Evolutionary conservation across 2,797 vertebrate genomes (phyloP), one percentile per base, ranked within the genome.

Genomic region (Steatocranus sp.): DNA sequence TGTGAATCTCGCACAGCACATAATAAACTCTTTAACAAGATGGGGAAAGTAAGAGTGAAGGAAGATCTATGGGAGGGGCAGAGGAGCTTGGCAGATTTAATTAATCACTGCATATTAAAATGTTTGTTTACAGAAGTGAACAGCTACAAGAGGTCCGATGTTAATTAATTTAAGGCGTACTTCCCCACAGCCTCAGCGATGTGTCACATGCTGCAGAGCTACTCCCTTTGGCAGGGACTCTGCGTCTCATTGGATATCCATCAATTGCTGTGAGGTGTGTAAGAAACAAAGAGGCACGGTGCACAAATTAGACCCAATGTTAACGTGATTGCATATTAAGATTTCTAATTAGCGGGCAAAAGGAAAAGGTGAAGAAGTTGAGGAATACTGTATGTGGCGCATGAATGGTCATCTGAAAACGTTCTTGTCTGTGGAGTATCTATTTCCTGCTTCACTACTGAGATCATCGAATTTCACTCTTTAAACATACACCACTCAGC

Each of bases 91-190:
- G 97, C 98, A 99, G 97, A 98, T 98, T 97, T 97, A 99, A 99
- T 99, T 99, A 99, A 99, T 99, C 98, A 98, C 97, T 92, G 96
- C 97, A 97, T 98, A 99, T 99, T 99, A 99, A 98, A 99, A 98
- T 99, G 98, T 99, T 99, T 99, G 98, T 99, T 99, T 99, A 98
- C 98, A 98, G 97, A 98, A 98, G 97, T 98, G 98, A 99, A 97
- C 97, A 97, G 97, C 95, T 98, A 97, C 97, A 97, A 95, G 97
- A 98, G 98, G 97, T 98, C 97, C 97, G 97, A 97, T 98, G 97
- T 98, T 98, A 99, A 99, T 99, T 99, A 98, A 99, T 99, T 98
- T 97, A 96, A 98, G 97, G 96, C 96, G 96, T 97, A 96, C 97
- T 97, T 96, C 97, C 97, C 97, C 96, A 91, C 90, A 93, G 96